Conservation (phyloP, 2,113 vertebrate genomes). For the Gymnocephalus cernua region DNA sequence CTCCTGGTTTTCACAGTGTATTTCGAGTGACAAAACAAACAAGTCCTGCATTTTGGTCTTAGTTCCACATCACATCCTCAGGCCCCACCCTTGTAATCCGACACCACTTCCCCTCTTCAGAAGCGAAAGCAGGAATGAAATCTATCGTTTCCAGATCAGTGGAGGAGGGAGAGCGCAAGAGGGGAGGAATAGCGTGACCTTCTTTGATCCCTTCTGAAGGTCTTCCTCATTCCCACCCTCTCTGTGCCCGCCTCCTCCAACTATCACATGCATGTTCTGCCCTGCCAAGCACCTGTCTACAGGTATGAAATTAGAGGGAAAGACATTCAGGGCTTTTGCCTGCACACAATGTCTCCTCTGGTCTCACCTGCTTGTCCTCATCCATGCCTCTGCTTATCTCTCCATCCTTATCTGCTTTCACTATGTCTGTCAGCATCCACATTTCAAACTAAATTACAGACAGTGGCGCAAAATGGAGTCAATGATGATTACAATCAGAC, state of each 20-base stretch:
- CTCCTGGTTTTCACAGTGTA: neutral
- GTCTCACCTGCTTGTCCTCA: constrained; percentile 54
- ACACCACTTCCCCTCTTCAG: constrained; percentile 71
- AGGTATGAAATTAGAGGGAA: constrained; percentile 79
- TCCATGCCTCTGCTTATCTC: constrained; percentile 49
- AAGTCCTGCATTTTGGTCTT: constrained; percentile 51
- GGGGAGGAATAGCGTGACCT: constrained; percentile 67
- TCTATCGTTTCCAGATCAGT: constrained; percentile 82
- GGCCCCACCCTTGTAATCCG: constrained; percentile 59
- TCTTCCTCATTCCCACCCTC: constrained; percentile 60
- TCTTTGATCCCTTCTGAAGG: constrained; percentile 79
- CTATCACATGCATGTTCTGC: constrained; percentile 45
- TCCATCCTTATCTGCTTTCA: constrained; percentile 46
- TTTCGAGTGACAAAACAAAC: constrained; percentile 10
- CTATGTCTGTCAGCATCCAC: constrained; percentile 67
- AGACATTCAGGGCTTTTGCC: constrained; percentile 42
- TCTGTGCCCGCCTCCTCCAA: constrained; percentile 35
- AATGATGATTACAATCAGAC: constrained; percentile 74
- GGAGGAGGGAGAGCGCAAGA: constrained; percentile 42
- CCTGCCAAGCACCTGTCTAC: constrained; percentile 84
- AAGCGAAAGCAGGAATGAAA: constrained; percentile 77
- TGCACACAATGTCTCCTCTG: constrained; percentile 49
- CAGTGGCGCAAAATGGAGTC: constrained; percentile 66
- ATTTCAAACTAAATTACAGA: constrained; percentile 70
- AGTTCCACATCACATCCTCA: constrained; percentile 62